These are phyloP conservation scores for Hipparchia semele DNA, from an alignment of 2,888 invertebrate species.

Conservation along the genomic window DNA sequence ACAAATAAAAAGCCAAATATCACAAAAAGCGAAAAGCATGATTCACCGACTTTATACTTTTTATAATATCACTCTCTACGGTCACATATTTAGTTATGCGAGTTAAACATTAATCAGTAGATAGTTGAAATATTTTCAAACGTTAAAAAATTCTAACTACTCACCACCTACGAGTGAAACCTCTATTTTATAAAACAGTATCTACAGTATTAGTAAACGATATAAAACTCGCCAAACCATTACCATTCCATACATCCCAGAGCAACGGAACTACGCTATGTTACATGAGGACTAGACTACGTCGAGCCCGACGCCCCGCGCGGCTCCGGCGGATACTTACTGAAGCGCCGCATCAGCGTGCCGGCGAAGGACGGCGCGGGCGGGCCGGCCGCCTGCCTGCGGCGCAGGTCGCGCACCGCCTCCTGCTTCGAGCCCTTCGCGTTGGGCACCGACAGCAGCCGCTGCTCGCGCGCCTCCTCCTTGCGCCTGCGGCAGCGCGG, in stretches of 20 bases:
- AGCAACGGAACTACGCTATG: slow-evolving; percentile 64
- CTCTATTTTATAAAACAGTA: slow-evolving; percentile 56
- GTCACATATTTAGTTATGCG: not conserved
- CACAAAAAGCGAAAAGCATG: slow-evolving; percentile 77
- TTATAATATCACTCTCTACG: not conserved
- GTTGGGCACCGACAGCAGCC: slow-evolving; percentile 90
- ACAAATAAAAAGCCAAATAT: slow-evolving; percentile 78
- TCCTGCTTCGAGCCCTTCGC: slow-evolving; percentile 84
- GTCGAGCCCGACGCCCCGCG: slow-evolving; percentile 50
- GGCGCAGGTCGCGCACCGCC: slow-evolving; percentile 81
- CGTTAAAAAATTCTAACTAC: slow-evolving; percentile 60
- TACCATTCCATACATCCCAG: slow-evolving; percentile 72
- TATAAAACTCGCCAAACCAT: slow-evolving; percentile 65
- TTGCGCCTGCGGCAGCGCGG: slow-evolving; percentile 71
- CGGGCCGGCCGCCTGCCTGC: slow-evolving; percentile 72
- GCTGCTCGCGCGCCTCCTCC: slow-evolving; percentile 82
- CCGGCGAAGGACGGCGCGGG: slow-evolving; percentile 85
- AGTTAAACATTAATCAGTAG: not conserved
- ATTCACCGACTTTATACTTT: slow-evolving; percentile 28
- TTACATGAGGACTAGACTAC: slow-evolving; percentile 60
- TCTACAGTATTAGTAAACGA: slow-evolving; percentile 63
- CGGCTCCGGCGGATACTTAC: slow-evolving; percentile 86
- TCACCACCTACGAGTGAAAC: slow-evolving; percentile 66
- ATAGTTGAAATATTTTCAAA: slow-evolving; percentile 31
- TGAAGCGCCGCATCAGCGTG: slow-evolving; percentile 92